Evolutionary conservation across 1,140 invertebrate species (phyloP).

Genomic region (Drosophila pallidifrons): DNA sequence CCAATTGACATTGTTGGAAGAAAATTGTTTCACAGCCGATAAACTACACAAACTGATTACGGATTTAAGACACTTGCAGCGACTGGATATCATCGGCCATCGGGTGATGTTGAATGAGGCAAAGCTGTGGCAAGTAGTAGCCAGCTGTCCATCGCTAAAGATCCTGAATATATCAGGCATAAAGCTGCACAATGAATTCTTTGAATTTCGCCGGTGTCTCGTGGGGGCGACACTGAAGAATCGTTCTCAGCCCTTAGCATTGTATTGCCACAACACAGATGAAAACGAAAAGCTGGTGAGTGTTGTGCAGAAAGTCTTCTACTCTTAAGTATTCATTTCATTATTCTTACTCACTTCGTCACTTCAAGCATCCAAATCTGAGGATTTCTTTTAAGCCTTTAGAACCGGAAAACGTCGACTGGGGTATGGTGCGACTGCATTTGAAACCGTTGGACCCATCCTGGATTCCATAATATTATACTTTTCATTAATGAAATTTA

Average conservation of each 20-base stretch:
- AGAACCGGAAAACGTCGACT: too few species aligned
- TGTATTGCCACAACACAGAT: too few species aligned
- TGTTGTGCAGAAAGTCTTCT: too few species aligned
- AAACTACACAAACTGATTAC: background rate
- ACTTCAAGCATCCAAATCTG: too few species aligned
- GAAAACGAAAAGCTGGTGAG: too few species aligned
- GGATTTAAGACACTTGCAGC: background rate
- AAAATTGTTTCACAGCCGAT: background rate
- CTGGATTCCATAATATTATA: too few species aligned
- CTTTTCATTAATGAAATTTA: too few species aligned
- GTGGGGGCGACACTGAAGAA: background rate
- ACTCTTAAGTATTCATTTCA: too few species aligned
- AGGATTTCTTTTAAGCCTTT: too few species aligned
- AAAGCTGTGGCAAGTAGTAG: conserved; percentile 22
- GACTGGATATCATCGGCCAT: conserved; percentile 11
- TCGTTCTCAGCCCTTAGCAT: background rate
- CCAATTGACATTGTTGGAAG: conserved; percentile 9
- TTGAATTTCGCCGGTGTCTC: background rate
- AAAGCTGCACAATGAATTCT: conserved; percentile 2
- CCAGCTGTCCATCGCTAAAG: background rate
- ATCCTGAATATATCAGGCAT: conserved; percentile 26
- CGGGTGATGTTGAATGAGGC: background rate
- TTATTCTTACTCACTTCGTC: too few species aligned
- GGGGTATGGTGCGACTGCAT: too few species aligned
- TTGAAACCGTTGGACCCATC: too few species aligned